A percentile compares a stretch with the other conserved stretches of the same genome.
Conservation (phyloP, 2,888 invertebrate genomes). For the Amphipyra berbera region DNA sequence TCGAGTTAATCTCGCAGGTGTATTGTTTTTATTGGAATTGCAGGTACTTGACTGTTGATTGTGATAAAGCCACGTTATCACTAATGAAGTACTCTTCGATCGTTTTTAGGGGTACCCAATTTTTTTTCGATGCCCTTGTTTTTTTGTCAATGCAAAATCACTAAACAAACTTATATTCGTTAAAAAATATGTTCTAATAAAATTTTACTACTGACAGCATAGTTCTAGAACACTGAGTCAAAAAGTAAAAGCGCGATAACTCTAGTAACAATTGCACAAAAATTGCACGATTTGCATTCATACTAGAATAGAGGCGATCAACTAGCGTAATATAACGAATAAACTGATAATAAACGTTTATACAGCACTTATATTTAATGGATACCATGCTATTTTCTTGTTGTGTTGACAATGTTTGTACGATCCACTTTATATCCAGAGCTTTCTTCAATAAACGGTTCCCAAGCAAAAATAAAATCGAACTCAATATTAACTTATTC, state of each 20-base stretch:
- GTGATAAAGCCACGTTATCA: no score
- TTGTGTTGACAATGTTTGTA: not conserved
- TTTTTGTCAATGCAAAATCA: no score
- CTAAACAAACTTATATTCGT: not conserved
- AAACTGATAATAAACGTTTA: conserved; percentile 1
- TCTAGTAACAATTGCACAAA: not conserved
- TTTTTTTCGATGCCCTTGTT: no score
- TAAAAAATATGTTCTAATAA: not conserved
- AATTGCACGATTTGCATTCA: conserved; percentile 1
- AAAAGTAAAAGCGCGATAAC: conserved; percentile 3
- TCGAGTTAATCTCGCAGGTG: not conserved
- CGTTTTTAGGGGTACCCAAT: no score
- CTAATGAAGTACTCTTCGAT: no score
- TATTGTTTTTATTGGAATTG: not conserved
- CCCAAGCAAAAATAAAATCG: conserved; percentile 60
- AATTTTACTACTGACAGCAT: not conserved
- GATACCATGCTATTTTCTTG: conserved; percentile 1
- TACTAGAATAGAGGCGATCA: not conserved
- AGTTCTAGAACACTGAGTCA: not conserved
- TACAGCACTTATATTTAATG: not conserved
- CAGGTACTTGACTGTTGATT: no score
- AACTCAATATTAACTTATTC: conserved; percentile 65
- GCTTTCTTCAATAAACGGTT: conserved; percentile 8
- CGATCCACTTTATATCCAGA: not conserved
- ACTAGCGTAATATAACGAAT: not conserved